phyloP scores from a whole-genome alignment of 2,113 vertebrate species.

The Mola mola region DNA sequence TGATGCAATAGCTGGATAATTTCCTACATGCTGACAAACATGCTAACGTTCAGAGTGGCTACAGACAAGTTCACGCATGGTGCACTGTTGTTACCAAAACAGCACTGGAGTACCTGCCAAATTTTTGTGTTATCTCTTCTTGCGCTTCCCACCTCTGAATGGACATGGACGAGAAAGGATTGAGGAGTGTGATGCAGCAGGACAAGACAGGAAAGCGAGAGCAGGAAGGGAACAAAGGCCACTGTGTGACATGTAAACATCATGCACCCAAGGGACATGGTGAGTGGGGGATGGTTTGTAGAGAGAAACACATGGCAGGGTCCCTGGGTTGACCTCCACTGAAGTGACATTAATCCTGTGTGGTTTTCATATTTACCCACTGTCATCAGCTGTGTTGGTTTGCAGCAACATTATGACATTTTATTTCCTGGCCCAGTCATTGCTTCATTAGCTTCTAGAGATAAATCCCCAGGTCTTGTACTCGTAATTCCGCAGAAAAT shows the following conservation, averaged over 20 bases:
- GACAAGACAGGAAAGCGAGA: constrained; percentile 52
- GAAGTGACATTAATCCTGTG: not conserved
- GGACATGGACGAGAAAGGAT: constrained; percentile 69
- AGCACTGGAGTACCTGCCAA: constrained; percentile 31
- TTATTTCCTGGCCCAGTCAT: constrained; percentile 2
- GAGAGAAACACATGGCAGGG: constrained; percentile 28
- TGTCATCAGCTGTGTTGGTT: not conserved
- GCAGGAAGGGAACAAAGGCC: constrained; percentile 67
- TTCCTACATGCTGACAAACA: not conserved
- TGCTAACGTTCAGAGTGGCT: constrained; percentile 6
- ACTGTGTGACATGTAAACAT: constrained; percentile 66
- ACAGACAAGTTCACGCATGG: constrained; percentile 9
- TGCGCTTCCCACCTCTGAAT: constrained; percentile 44
- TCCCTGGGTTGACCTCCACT: constrained; percentile 27
- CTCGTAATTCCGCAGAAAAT: constrained; percentile 11
- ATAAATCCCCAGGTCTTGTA: not conserved
- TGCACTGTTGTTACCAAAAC: constrained; percentile 13
- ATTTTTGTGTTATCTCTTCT: constrained; percentile 35
- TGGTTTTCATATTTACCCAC: too few species aligned
- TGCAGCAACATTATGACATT: not conserved
- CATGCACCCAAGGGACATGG: constrained; percentile 62
- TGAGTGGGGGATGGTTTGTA: constrained; percentile 56
- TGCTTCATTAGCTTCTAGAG: not conserved
- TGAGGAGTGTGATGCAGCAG: constrained; percentile 34
- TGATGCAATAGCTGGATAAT: not conserved